These are phyloP conservation scores for Acheta domesticus DNA, from an alignment of 2,888 invertebrate species.

Conservation along the genomic window DNA sequence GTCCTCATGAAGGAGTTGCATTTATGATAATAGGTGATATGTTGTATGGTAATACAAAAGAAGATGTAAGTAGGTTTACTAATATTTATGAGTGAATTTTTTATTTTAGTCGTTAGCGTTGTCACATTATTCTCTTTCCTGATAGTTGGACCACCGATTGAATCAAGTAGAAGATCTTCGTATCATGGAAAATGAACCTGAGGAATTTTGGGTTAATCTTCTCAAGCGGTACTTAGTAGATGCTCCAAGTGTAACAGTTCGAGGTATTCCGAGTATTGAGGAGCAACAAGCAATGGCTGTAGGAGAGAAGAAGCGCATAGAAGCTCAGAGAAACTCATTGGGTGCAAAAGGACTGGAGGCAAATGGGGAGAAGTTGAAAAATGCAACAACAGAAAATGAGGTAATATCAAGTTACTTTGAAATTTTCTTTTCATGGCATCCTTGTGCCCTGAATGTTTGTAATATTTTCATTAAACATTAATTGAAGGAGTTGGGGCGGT, in stretches of 20 bases:
- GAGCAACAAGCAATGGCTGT: constrained; percentile 64
- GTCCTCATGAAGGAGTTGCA: constrained; percentile 73
- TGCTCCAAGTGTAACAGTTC: constrained; percentile 58
- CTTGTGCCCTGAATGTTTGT: no score
- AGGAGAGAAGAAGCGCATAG: constrained; percentile 69
- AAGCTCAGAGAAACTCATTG: constrained; percentile 60
- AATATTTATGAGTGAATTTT: background rate
- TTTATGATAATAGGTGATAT: constrained; percentile 77
- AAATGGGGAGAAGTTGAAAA: constrained; percentile 59
- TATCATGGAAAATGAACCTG: constrained; percentile 59
- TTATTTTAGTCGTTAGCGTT: background rate
- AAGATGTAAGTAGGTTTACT: constrained; percentile 59
- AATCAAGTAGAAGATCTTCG: constrained; percentile 54
- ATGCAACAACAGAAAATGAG: constrained; percentile 74
- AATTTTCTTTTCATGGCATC: no score
- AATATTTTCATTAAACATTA: no score
- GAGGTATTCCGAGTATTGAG: constrained; percentile 60
- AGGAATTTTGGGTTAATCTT: constrained; percentile 68
- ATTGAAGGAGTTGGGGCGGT: no score
- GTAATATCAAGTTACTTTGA: constrained; percentile 46
- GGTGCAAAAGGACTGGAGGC: constrained; percentile 66
- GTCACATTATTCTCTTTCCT: background rate
- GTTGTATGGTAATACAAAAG: constrained; percentile 70
- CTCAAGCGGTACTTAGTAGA: constrained; percentile 65
- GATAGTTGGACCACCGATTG: constrained; percentile 35